phyloP scores from a whole-genome alignment of 2,797 vertebrate species.

The Labeo calbasu region DNA sequence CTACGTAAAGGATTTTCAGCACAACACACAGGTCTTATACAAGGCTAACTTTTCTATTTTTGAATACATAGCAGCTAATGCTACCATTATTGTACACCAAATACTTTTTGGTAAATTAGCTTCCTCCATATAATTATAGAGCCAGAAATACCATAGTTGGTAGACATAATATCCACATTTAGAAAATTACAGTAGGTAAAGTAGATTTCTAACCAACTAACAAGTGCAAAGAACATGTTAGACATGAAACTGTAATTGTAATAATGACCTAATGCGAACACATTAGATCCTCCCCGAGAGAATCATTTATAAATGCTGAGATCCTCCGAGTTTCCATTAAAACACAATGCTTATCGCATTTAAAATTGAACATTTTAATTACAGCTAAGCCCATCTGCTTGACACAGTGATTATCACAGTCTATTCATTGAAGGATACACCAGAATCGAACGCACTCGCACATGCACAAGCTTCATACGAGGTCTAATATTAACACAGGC shows the following conservation, averaged over 20 bases:
- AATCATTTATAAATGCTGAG: conserved; percentile 55
- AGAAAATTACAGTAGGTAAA: conserved; percentile 34
- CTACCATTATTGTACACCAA: neutral
- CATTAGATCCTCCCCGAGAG: conserved; percentile 60
- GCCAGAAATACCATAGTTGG: neutral
- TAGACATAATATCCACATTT: neutral
- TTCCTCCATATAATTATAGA: conserved; percentile 14
- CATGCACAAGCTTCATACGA: neutral
- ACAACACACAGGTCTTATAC: neutral
- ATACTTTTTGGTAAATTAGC: conserved; percentile 6
- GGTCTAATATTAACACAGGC: neutral
- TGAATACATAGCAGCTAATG: neutral
- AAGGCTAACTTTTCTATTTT: neutral
- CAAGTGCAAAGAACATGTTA: conserved; percentile 67
- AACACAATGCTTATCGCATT: conserved; percentile 55
- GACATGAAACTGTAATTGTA: conserved; percentile 65
- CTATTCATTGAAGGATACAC: conserved; percentile 28
- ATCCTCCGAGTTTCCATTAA: conserved; percentile 68
- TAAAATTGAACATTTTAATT: conserved; percentile 67
- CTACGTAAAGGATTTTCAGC: neutral
- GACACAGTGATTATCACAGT: conserved; percentile 39
- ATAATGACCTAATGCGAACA: conserved; percentile 64
- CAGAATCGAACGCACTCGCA: conserved; percentile 3
- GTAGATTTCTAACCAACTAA: conserved; percentile 58
- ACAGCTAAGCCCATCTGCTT: conserved; percentile 58